phyloP scores from a whole-genome alignment of 2,888 invertebrate species.

The Theretra japonica region DNA sequence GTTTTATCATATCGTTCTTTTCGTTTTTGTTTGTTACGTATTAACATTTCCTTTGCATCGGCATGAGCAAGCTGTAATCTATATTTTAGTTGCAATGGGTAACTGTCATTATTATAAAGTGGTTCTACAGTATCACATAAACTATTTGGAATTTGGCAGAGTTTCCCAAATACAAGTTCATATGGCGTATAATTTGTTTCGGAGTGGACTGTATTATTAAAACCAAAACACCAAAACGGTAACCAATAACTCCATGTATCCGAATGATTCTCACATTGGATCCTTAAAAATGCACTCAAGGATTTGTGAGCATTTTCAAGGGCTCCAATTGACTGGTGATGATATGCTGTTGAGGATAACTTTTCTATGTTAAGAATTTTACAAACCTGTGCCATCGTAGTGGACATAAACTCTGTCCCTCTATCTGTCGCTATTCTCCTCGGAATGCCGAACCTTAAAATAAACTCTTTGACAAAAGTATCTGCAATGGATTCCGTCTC shows the following conservation, averaged over 20 bases:
- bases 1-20: not conserved
- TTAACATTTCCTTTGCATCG: slow-evolving; percentile 2
- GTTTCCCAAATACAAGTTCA: slow-evolving; percentile 2
- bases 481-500: not conserved
- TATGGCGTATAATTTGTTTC: not conserved
- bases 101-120: slow-evolving; percentile 8
- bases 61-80: not conserved
- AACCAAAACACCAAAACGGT: slow-evolving; percentile 37
- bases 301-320: slow-evolving; percentile 36
- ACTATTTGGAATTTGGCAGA: slow-evolving; percentile 11
- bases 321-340: slow-evolving; percentile 30
- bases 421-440: not conserved
- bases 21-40: not conserved
- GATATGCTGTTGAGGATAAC: not conserved
- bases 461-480: not conserved
- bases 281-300: slow-evolving; percentile 34
- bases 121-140: slow-evolving; percentile 5
- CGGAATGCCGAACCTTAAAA: not conserved
- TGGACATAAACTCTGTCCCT: not conserved
- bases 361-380: not conserved
- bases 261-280: slow-evolving; percentile 29
- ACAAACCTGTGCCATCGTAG: slow-evolving; percentile 28
- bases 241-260: slow-evolving; percentile 36
- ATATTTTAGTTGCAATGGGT: slow-evolving; percentile 11
- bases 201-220: slow-evolving; percentile 6